phyloP scores from a whole-genome alignment of 23 tunicate genomes.

The Halocynthia roretzi region DNA sequence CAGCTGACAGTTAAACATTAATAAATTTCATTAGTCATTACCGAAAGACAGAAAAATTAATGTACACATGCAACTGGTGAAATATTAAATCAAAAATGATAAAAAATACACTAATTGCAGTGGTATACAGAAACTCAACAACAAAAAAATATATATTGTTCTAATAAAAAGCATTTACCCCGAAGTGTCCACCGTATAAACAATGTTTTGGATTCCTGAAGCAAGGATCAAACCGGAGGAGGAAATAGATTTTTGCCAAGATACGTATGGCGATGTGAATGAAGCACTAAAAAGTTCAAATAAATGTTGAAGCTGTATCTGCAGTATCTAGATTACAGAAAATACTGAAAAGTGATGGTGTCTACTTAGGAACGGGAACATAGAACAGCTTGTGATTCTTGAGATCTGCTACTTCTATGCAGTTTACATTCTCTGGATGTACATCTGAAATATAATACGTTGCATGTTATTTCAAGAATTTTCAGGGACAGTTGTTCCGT shows the following conservation, averaged over 20 bases:
- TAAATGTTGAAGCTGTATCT: neutral
- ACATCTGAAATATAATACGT: constrained; percentile 9
- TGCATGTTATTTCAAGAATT: no score
- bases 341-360: neutral
- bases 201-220: constrained; percentile 29
- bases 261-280: constrained; percentile 62
- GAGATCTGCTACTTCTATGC: constrained; percentile 82
- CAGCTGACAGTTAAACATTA: constrained; percentile 20
- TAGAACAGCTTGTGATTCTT: constrained; percentile 62
- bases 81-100: neutral
- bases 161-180: constrained; percentile 31
- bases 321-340: neutral
- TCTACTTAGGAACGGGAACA: constrained; percentile 86
- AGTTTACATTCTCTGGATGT: constrained; percentile 30
- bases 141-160: neutral
- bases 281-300: constrained; percentile 33
- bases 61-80: no score
- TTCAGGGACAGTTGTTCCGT: no score
- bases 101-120: neutral
- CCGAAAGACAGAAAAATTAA: no score
- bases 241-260: constrained; percentile 72
- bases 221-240: constrained; percentile 55
- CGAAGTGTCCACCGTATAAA: constrained; percentile 68
- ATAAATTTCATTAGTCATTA: no score
- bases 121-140: neutral